These are phyloP conservation scores for Oncorhynchus clarkii DNA, from an alignment of 2,113 vertebrate species.

Conservation along the genomic window DNA sequence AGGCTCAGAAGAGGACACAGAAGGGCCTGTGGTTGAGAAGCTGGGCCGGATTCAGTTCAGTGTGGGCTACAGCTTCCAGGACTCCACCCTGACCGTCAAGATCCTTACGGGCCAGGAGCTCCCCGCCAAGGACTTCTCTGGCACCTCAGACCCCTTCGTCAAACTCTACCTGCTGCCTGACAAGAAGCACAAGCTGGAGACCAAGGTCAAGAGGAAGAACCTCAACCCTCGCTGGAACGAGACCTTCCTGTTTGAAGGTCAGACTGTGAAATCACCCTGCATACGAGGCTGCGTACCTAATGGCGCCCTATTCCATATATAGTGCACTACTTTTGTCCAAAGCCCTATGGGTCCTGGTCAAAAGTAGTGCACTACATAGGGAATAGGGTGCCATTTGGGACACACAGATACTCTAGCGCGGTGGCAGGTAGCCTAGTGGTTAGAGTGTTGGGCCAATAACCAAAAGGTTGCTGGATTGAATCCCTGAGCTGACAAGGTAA, in stretches of 20 bases:
- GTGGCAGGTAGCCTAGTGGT: no score
- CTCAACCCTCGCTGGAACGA: constrained; percentile 98
- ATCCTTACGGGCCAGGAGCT: constrained; percentile 93
- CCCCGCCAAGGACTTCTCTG: constrained; percentile 97
- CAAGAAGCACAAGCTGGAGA: constrained; percentile 99
- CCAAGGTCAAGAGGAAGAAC: constrained; percentile 99
- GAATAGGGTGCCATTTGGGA: no score
- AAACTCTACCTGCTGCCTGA: constrained; percentile 98
- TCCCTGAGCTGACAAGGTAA: no score
- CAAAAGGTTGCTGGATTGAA: no score
- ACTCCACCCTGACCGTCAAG: constrained; percentile 97
- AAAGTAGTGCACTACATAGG: no score
- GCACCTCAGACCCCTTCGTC: constrained; percentile 96
- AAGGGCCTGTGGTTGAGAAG: constrained; percentile 89
- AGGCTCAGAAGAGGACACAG: constrained; percentile 93
- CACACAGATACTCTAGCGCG: no score
- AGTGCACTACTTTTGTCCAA: no score
- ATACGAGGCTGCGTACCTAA: no score
- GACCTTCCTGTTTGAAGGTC: constrained; percentile 98
- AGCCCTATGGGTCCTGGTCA: no score
- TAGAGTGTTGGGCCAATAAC: no score
- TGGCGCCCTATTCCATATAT: no score
- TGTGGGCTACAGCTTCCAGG: constrained; percentile 98
- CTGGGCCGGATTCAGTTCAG: constrained; percentile 98
- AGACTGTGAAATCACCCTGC: no score